Percentiles rank a stretch among this genome's conserved stretches.
Conservation (phyloP, 1,140 invertebrate species). For the Drosophila hydei region DNA sequence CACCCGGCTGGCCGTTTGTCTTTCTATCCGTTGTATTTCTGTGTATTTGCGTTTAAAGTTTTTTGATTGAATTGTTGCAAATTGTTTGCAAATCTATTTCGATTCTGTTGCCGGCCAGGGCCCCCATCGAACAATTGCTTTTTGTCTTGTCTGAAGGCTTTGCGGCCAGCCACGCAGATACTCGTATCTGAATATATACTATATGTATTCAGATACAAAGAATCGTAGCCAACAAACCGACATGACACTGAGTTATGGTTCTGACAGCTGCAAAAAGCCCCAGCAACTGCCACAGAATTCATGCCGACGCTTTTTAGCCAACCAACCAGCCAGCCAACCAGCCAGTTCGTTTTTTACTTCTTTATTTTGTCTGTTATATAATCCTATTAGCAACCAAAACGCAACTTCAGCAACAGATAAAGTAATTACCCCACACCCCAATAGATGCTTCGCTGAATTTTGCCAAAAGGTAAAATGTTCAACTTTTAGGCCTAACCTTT, state of each 20-base stretch:
- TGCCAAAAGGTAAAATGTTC: constrained; percentile 59
- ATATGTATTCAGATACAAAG: constrained; percentile 49
- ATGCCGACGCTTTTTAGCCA: constrained; percentile 45
- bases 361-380: constrained; percentile 51
- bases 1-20: constrained; percentile 30
- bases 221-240: constrained; percentile 49
- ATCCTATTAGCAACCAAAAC: constrained; percentile 75
- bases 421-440: constrained; percentile 70
- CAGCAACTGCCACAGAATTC: constrained; percentile 40
- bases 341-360: constrained; percentile 28
- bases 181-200: constrained; percentile 14
- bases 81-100: constrained; percentile 83
- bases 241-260: constrained; percentile 82
- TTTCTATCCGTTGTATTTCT: constrained; percentile 36
- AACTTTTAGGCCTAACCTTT: constrained; percentile 59
- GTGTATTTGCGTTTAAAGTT: constrained; percentile 82
- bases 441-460: constrained; percentile 64
- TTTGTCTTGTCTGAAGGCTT: constrained; percentile 76
- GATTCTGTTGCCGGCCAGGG: constrained; percentile 43
- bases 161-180: constrained; percentile 74
- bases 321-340: not conserved
- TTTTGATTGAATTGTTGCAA: constrained; percentile 83
- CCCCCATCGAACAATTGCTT: constrained; percentile 75
- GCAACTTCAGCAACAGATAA: constrained; percentile 82
- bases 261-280: constrained; percentile 76